Conservation (phyloP, 2,113 vertebrate species). For the Pluvialis apricaria region DNA sequence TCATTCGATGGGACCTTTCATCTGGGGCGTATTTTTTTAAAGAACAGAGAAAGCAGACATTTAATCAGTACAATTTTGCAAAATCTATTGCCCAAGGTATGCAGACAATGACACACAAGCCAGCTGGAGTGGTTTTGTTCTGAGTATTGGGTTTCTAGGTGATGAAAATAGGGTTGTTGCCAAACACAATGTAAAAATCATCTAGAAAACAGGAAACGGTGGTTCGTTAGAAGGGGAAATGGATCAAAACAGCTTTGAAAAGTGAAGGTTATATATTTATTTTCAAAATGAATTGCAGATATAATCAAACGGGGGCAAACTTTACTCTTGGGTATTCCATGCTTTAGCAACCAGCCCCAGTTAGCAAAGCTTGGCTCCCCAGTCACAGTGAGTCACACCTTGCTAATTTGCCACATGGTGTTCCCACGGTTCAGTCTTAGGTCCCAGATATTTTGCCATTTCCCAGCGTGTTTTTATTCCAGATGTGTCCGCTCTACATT, state of each 20-base stretch:
- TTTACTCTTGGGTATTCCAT: not conserved
- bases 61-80: not conserved
- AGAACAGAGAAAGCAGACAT: not conserved
- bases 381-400: not conserved
- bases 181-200: slow-evolving; percentile 53
- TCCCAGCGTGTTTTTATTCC: not conserved
- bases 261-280: not conserved
- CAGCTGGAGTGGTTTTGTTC: slow-evolving; percentile 30
- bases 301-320: not conserved
- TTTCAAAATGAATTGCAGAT: not conserved
- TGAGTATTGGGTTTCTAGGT: slow-evolving; percentile 34
- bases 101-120: not conserved
- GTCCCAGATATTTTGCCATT: not conserved
- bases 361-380: not conserved
- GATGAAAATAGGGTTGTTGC: slow-evolving; percentile 51
- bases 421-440: not conserved
- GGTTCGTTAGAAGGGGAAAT: not conserved
- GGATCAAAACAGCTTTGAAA: slow-evolving; percentile 1
- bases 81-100: not conserved
- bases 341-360: not conserved
- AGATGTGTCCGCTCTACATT: not conserved
- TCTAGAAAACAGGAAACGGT: slow-evolving; percentile 62
- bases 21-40: not conserved
- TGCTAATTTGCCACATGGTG: not conserved
- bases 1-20: not conserved